phyloP scores from a whole-genome alignment of 2,113 vertebrate genomes.

The Nothobranchius furzeri region DNA sequence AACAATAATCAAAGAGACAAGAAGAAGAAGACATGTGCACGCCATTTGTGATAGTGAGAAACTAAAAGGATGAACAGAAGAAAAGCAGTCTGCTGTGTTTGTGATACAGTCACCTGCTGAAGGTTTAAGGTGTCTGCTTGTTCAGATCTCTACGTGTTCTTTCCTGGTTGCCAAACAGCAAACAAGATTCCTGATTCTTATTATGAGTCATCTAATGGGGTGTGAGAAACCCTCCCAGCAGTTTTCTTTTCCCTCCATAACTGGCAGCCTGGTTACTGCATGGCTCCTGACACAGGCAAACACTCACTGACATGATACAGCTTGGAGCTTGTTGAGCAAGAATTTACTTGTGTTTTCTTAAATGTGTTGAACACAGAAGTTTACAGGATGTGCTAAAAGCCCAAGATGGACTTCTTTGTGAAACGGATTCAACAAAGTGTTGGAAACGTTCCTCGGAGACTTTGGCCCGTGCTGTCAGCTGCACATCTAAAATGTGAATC shows the following conservation, averaged over 20 bases:
- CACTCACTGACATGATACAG: constrained; percentile 20
- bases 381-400: constrained; percentile 50
- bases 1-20: constrained; percentile 65
- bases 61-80: constrained; percentile 21
- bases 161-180: constrained; percentile 15
- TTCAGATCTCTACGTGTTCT: constrained; percentile 6
- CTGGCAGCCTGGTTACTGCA: constrained; percentile 15
- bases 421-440: too few species aligned
- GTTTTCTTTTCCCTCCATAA: constrained; percentile 14
- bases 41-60: constrained; percentile 38
- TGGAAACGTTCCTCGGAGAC: too few species aligned
- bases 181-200: constrained; percentile 10
- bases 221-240: constrained; percentile 25
- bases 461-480: too few species aligned
- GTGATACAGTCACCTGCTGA: neutral
- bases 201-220: constrained; percentile 26
- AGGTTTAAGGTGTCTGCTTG: constrained; percentile 12
- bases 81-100: constrained; percentile 19
- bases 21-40: constrained; percentile 35
- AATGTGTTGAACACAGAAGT: constrained; percentile 24
- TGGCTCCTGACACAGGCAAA: constrained; percentile 18
- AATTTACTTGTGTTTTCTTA: constrained; percentile 18
- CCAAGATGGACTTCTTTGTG: constrained; percentile 6
- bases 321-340: constrained; percentile 17
- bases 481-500: too few species aligned